Conservation (phyloP, 2,797 vertebrate genomes). For the Melanotaenia maccullochi region DNA sequence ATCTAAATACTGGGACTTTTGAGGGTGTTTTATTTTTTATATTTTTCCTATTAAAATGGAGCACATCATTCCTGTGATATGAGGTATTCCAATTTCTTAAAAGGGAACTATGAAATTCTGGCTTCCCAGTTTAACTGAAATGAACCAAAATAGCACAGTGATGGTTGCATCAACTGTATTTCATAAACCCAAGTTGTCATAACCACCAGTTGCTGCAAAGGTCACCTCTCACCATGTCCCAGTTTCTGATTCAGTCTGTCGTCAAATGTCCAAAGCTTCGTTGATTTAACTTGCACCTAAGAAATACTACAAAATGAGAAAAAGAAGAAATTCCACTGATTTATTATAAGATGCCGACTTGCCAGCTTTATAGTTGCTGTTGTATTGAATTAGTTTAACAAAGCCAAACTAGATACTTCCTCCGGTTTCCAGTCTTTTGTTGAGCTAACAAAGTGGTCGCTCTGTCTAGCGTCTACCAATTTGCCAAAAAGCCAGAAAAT, state of each 20-base stretch:
- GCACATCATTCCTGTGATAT: background rate
- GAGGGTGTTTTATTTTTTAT: background rate
- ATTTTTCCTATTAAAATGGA: background rate
- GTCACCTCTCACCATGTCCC: too few species aligned
- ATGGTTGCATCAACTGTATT: too few species aligned
- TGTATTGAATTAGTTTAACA: background rate
- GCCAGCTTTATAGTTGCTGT: background rate
- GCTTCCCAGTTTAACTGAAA: background rate
- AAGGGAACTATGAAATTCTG: background rate
- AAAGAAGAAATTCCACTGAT: background rate
- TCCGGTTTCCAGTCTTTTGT: background rate
- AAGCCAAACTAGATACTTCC: background rate
- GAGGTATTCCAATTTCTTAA: background rate
- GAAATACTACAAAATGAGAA: background rate
- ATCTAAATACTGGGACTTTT: background rate
- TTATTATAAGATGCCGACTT: background rate
- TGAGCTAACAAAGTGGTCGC: background rate
- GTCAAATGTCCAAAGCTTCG: background rate
- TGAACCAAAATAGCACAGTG: background rate
- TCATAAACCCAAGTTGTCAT: too few species aligned
- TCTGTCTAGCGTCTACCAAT: background rate
- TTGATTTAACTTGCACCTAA: background rate
- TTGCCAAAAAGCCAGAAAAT: constrained; percentile 9
- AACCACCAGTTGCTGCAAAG: background rate
- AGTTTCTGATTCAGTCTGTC: background rate